These are phyloP conservation scores for Drosophila kambysellisi DNA, from an alignment of 2,888 invertebrate species.

Conservation along the genomic window DNA sequence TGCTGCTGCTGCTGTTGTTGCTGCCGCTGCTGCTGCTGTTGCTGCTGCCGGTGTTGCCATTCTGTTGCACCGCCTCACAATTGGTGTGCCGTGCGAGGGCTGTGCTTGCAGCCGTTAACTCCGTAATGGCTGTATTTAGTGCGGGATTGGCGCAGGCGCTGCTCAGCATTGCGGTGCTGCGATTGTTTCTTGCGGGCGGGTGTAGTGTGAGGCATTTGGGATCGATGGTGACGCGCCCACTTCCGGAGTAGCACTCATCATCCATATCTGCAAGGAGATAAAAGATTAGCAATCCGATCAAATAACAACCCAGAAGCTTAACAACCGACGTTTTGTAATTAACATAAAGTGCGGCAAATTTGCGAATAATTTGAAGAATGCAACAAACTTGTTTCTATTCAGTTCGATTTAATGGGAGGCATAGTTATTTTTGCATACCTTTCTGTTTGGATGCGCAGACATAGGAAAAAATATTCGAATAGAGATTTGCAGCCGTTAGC, in stretches of 20 bases:
- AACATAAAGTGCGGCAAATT: neutral
- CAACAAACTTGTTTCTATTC: neutral
- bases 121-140: constrained; percentile 59
- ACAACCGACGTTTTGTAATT: neutral
- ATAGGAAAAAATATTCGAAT: neutral
- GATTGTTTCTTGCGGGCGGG: constrained; percentile 57
- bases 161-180: constrained; percentile 60
- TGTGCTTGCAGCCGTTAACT: constrained; percentile 49
- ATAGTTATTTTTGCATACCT: neutral
- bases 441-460: neutral
- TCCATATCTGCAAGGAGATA: constrained; percentile 90
- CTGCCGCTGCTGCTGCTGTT: constrained; percentile 24
- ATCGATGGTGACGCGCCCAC: constrained; percentile 80
- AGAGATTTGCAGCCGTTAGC: neutral
- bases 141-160: constrained; percentile 61
- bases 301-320: neutral
- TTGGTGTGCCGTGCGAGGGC: constrained; percentile 19
- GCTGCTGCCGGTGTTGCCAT: constrained; percentile 28
- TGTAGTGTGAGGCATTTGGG: constrained; percentile 78
- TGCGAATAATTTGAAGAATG: neutral
- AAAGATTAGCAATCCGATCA: neutral
- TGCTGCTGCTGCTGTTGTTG: constrained; percentile 33
- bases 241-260: constrained; percentile 93
- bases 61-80: constrained; percentile 35
- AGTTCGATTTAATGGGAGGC: neutral